Evolutionary conservation across 2,113 vertebrate genomes (phyloP).

Genomic region (Apodemus sylvaticus): DNA sequence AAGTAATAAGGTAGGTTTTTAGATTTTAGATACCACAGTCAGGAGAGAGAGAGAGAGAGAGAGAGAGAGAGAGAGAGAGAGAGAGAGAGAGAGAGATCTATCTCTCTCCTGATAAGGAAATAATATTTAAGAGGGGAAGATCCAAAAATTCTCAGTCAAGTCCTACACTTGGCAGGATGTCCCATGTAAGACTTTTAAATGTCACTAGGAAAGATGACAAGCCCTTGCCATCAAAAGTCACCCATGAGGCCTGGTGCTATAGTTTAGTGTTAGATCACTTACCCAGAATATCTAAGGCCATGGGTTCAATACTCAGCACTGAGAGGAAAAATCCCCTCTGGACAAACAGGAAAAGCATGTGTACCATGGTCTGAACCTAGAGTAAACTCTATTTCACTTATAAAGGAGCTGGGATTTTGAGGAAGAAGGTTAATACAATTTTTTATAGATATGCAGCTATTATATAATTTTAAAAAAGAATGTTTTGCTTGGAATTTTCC

Average conservation of each 20-base stretch:
- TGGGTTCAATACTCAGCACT: neutral
- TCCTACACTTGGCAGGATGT: neutral
- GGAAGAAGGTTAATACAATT: neutral
- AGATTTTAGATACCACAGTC: no score
- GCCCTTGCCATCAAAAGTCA: neutral
- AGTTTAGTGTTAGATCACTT: neutral
- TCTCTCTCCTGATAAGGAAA: neutral
- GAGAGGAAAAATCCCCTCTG: neutral
- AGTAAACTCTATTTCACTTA: slow-evolving; percentile 17
- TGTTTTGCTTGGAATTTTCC: slow-evolving; percentile 50
- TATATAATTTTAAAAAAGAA: slow-evolving; percentile 1
- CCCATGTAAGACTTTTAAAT: neutral
- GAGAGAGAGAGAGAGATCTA: no score
- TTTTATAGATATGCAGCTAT: slow-evolving; percentile 38
- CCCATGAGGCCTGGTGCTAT: neutral
- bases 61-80: no score
- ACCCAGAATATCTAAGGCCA: neutral
- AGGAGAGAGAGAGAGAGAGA: neutral
- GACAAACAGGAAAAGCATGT: slow-evolving; percentile 7
- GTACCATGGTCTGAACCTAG: slow-evolving; percentile 19
- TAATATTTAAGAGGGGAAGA: neutral
- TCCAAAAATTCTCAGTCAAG: neutral
- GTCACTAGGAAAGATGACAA: neutral
- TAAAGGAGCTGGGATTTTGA: neutral
- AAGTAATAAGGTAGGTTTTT: neutral